These are phyloP conservation scores for Ophion costatus DNA, from an alignment of 2,888 invertebrate species.

Conservation along the genomic window DNA sequence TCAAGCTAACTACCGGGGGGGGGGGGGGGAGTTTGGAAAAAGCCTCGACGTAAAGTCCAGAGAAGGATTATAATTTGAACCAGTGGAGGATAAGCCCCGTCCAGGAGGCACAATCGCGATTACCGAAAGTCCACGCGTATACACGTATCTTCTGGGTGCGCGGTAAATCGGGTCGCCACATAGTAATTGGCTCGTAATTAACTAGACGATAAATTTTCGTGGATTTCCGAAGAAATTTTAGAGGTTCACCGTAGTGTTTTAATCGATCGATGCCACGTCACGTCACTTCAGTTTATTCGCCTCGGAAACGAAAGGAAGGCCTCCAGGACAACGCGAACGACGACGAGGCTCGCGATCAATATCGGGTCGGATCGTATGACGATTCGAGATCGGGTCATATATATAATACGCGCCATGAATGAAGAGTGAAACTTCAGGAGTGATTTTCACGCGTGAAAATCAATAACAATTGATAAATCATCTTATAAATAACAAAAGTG, in stretches of 20 bases:
- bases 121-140: neutral
- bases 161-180: neutral
- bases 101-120: neutral
- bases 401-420: slow-evolving; percentile 50
- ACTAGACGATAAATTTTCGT: slow-evolving; percentile 43
- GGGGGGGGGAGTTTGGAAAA: neutral
- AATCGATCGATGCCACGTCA: slow-evolving; percentile 61
- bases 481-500: slow-evolving; percentile 37
- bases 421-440: slow-evolving; percentile 71
- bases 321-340: slow-evolving; percentile 24
- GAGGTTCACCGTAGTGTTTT: slow-evolving; percentile 40
- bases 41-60: neutral
- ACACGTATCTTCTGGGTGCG: neutral
- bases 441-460: slow-evolving; percentile 64
- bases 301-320: slow-evolving; percentile 56
- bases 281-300: slow-evolving; percentile 56
- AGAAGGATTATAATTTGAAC: slow-evolving; percentile 11
- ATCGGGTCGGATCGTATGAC: slow-evolving; percentile 39
- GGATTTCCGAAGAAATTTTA: slow-evolving; percentile 38
- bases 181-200: slow-evolving; percentile 35
- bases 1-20: neutral
- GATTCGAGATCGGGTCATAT: slow-evolving; percentile 14
- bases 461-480: slow-evolving; percentile 11
- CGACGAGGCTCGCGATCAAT: slow-evolving; percentile 8
- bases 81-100: neutral